Evolutionary conservation across 2,797 vertebrate genomes (phyloP).

Genomic region (Scolopax rusticola): DNA sequence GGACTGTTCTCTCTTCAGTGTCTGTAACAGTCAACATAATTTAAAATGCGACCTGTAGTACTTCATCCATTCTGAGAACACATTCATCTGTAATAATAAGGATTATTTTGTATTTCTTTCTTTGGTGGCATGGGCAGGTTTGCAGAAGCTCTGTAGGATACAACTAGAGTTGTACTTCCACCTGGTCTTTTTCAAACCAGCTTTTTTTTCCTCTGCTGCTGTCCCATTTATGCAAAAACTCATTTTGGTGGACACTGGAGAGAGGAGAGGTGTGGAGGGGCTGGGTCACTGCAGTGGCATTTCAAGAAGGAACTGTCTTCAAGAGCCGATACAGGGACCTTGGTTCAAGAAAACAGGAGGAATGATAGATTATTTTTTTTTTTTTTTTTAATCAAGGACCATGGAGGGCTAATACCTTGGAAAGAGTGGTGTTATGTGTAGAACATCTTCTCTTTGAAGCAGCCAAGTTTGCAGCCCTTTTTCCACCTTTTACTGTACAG

Average conservation of each 20-base stretch:
- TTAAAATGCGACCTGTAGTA: neutral
- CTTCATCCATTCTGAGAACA: neutral
- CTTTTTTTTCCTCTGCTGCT: neutral
- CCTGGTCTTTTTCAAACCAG: neutral
- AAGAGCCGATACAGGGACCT: rapidly evolving
- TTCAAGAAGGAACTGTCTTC: neutral
- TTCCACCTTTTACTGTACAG: neutral
- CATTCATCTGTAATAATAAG: rapidly evolving
- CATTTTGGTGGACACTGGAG: neutral
- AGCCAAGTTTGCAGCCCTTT: neutral
- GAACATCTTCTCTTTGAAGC: neutral
- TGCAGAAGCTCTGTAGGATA: neutral
- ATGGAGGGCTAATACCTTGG: neutral
- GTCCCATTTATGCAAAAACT: neutral
- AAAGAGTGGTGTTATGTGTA: neutral
- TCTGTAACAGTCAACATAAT: neutral
- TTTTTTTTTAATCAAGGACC: neutral
- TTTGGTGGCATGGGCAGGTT: neutral
- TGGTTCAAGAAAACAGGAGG: neutral
- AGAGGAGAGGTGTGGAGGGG: neutral
- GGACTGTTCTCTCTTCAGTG: neutral
- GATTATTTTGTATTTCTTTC: neutral
- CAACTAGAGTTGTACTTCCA: neutral
- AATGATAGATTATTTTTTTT: neutral
- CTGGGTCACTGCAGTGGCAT: neutral